Evolutionary conservation across 2,888 invertebrate species (phyloP), one percentile per base, ranked within the genome.

Genomic region (Cryptocephalus moraei): DNA sequence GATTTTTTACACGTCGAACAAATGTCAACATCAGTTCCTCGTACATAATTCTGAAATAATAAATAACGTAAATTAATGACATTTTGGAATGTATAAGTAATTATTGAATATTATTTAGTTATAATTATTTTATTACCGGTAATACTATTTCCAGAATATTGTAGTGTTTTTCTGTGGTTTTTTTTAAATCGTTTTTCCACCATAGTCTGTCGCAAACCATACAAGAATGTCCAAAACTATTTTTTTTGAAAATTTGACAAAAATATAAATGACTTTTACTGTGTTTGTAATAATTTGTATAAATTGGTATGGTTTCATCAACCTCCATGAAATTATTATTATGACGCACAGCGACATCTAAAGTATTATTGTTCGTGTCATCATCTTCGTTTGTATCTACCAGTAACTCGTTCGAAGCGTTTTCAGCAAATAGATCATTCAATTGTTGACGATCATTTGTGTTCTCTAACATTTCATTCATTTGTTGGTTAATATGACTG

Each of bases 81-180:
- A n/a, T n/a, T n/a, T n/a, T n/a, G n/a, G n/a, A n/a, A n/a, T n/a
- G n/a, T n/a, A n/a, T n/a, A n/a, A n/a, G n/a, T n/a, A n/a, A n/a
- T n/a, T n/a, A n/a, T n/a, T n/a, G n/a, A n/a, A n/a, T n/a, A n/a
- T n/a, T n/a, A n/a, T n/a, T n/a, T n/a, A n/a, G n/a, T n/a, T n/a
- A n/a, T n/a, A n/a, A n/a, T n/a, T n/a, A n/a, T n/a, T n/a, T n/a
- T 13, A 8, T 40, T 40, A 40, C 40, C 40, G 40, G 40, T 40
- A 40, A n/a, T 40, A 40, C 8, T 2, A 6, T 6, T 14, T 40
- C 8, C 14, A 40, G 6, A 8, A 40, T 40, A 6, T 3, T 6
- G 2, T 40, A 3, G 14, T 40, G 40, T 4, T 13, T 40, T 6
- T n/a, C 4, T 4, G 4, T 13, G 2, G 11, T 12, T 6, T 2